These are phyloP conservation scores for Phasia obesa DNA, from an alignment of 2,888 invertebrate species.

Conservation along the genomic window DNA sequence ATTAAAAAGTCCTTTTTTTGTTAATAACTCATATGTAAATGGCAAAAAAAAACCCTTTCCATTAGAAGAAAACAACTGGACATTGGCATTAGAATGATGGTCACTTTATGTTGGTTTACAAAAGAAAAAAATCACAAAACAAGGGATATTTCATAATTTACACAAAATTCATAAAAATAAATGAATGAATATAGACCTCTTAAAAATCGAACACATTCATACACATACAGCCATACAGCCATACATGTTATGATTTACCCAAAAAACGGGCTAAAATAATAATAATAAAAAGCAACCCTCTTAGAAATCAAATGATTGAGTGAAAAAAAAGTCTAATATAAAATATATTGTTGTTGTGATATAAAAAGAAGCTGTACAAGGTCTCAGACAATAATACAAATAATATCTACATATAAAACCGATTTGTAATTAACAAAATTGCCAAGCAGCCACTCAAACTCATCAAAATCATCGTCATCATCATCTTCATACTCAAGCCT, in stretches of 20 bases:
- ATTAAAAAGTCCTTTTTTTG: constrained; percentile 71
- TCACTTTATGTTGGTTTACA: constrained; percentile 56
- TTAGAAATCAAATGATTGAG: constrained; percentile 49
- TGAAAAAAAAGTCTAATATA: constrained; percentile 31
- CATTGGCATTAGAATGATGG: constrained; percentile 72
- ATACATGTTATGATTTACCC: constrained; percentile 22
- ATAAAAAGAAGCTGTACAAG: constrained; percentile 68
- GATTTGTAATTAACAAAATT: constrained; percentile 83
- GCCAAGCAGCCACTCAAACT: constrained; percentile 80
- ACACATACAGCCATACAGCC: constrained; percentile 9
- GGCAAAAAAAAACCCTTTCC: constrained; percentile 48
- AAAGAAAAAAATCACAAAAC: constrained; percentile 31
- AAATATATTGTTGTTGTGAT: constrained; percentile 49
- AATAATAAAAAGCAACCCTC: constrained; percentile 64
- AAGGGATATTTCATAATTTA: constrained; percentile 67
- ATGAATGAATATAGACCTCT: constrained; percentile 59
- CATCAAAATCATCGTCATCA: constrained; percentile 61
- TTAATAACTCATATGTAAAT: constrained; percentile 62
- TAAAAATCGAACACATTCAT: constrained; percentile 52
- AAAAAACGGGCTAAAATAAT: constrained; percentile 28
- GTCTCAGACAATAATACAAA: constrained; percentile 67
- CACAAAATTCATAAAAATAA: constrained; percentile 59
- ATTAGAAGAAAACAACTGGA: constrained; percentile 58
- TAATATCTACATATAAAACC: constrained; percentile 73
- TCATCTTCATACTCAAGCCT: constrained; percentile 6